Evolutionary conservation across 2,888 invertebrate genomes (phyloP), one percentile per base, ranked within the genome.

Genomic region (Conus canariensis): DNA sequence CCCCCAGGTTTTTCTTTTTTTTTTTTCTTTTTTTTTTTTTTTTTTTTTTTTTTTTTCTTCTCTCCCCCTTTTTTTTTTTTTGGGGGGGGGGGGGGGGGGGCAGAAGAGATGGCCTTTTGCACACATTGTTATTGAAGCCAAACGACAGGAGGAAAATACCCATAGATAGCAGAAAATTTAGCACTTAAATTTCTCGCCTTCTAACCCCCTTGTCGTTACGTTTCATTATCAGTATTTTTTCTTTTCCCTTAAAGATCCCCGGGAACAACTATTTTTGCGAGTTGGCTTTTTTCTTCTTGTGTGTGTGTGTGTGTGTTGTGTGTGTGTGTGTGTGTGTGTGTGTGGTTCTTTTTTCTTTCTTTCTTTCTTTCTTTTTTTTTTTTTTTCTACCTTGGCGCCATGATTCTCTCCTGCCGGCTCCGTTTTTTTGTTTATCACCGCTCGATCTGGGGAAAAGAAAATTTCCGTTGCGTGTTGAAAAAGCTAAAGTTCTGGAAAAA

Each of bases 391-490:
- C 19, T 70, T 14, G 87, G 67, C 58, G 45, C 87, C 64, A 67
- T 22, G 58, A 58, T 74, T 56, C 58, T 22, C 1, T 56, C 19
- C 19, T n/a, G 9, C 70, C 45, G 74, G 87, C 87, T 87, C 70
- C 70, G 12, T 0, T n/a, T n/a, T 6, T 58, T 9, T 58, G n/a
- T 74, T 87, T 87, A 87, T 87, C 87, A 87, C 12, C 82, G 22
- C 59, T 45, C 85, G 56, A 45, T 89, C 89, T 85, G 77, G 74
- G 89, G 67, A 85, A 89, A 89, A 85, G 89, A 85, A 89, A 89
- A 85, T 70, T 85, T 85, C 85, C 85, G 83, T 85, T 85, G 85
- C 67, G 70, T 85, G 67, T 67, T 82, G 80, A 25, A 60, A 30
- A 67, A 45, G 80, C 58, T 45, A 45, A 45, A 45, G 45, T 45